phyloP scores from a whole-genome alignment of 2,888 invertebrate genomes.

The Campoletis raptor region DNA sequence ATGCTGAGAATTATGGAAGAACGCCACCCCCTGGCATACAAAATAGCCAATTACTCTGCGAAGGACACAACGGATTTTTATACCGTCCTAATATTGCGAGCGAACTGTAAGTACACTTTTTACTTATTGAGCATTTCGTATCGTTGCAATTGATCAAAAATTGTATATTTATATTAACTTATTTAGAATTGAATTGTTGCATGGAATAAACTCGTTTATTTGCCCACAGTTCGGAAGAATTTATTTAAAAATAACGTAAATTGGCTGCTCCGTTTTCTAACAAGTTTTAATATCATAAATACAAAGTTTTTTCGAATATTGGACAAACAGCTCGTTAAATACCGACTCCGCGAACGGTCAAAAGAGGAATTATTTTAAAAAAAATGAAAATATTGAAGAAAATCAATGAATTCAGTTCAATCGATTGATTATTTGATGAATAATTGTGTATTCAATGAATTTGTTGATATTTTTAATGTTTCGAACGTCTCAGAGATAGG shows the following conservation, averaged over 20 bases:
- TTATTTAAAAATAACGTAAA: too few relatives aligned
- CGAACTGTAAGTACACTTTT: conserved; percentile 78
- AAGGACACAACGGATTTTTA: conserved; percentile 79
- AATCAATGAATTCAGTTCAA: neutral
- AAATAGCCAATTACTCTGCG: conserved; percentile 79
- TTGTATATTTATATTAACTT: neutral
- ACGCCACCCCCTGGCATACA: conserved; percentile 78
- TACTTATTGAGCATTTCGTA: neutral
- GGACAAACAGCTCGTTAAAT: too few relatives aligned
- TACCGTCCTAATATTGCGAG: conserved; percentile 73
- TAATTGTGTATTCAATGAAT: neutral
- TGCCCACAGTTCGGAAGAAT: too few relatives aligned
- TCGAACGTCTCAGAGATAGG: too few relatives aligned
- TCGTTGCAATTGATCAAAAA: neutral
- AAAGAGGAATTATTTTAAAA: too few relatives aligned
- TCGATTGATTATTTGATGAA: neutral
- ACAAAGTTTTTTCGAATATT: too few relatives aligned
- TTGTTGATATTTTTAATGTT: neutral
- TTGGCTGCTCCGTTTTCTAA: too few relatives aligned
- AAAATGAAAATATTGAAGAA: neutral
- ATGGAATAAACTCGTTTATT: too few relatives aligned
- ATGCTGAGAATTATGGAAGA: conserved; percentile 76
- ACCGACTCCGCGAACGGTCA: too few relatives aligned
- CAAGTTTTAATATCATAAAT: too few relatives aligned
- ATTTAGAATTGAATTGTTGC: too few relatives aligned